Evolutionary conservation across 2,113 vertebrate genomes (phyloP), one percentile per base, ranked within the genome.

Genomic region (Corythornis vintsioides): DNA sequence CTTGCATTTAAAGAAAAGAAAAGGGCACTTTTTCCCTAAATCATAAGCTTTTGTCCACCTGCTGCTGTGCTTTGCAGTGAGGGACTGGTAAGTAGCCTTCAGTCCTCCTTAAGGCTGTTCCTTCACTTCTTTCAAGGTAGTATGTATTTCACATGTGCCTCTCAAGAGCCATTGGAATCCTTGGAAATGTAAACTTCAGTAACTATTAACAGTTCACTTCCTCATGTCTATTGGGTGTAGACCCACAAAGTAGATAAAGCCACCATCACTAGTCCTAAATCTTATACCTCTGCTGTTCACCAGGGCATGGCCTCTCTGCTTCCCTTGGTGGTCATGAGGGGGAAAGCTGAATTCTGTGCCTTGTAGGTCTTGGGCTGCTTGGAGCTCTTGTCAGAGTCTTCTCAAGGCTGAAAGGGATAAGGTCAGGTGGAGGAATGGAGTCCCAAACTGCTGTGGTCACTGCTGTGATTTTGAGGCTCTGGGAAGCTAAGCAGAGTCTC

Each of bases 221-320:
- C 13, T 66, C 0, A 0, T 52, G 5, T 25, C 70, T 92, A 8
- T 13, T 80, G 61, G 13, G 7, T 63, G 0, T n/a, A 56, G 33
- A 43, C 9, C 8, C 26, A 61, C 6, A 13, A 28, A 74, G 33
- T 38, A 74, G 47, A n/a, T 65, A 33, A 88, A 66, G 3, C 17
- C 56, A 31, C 60, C 13, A 8, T 59, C 15, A 50, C 8, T 5
- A 22, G 47, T 70, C 19, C 33, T 71, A 52, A 71, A 55, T 74
- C n/a, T 12, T 12, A 0, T 53, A 52, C 57, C 29, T 84, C 60
- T 3, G 7, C 42, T 63, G 24, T 31, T 78, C 48, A 40, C 10
- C 10, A 11, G 7, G 7, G 15, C 55, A 38, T 26, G 22, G 24
- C 25, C 31, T 22, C 24, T 71, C 47, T 74, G 73, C 47, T 86